Conservation (phyloP, 92 coral and sea anemone genomes). For the Umimayanthus kanabou region DNA sequence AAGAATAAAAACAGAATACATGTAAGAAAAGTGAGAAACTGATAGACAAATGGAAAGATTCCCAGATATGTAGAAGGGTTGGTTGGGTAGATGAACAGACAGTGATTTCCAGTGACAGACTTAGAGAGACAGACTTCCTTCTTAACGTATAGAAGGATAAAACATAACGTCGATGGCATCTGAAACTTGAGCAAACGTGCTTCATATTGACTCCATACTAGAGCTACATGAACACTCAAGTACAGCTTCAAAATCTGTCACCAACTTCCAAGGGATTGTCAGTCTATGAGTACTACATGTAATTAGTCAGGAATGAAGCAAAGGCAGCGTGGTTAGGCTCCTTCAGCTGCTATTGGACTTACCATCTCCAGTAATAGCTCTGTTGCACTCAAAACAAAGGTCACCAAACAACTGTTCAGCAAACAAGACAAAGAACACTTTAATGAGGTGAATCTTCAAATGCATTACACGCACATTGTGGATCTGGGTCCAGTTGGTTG, state of each 20-base stretch:
- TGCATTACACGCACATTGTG: no score
- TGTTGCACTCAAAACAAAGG: conserved; percentile 96
- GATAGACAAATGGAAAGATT: background rate
- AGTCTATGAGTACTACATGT: no score
- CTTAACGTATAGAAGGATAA: background rate
- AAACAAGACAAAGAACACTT: background rate
- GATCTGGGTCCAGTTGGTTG: no score
- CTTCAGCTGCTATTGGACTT: conserved; percentile 37
- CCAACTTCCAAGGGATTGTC: no score
- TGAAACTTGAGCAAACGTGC: no score
- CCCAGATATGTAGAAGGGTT: background rate
- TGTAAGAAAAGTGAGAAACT: background rate
- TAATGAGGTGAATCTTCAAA: background rate
- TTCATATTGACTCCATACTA: no score
- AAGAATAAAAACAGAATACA: background rate
- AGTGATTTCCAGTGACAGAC: background rate
- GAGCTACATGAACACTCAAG: no score
- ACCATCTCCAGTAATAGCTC: conserved; percentile 97
- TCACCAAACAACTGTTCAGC: conserved; percentile 88
- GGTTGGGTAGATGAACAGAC: background rate
- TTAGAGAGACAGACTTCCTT: background rate
- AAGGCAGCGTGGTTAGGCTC: background rate
- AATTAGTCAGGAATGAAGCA: no score
- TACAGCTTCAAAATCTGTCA: no score
- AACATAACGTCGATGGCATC: no score